phyloP scores from a whole-genome alignment of 2,888 invertebrate genomes.

The Lithophane leautieri region DNA sequence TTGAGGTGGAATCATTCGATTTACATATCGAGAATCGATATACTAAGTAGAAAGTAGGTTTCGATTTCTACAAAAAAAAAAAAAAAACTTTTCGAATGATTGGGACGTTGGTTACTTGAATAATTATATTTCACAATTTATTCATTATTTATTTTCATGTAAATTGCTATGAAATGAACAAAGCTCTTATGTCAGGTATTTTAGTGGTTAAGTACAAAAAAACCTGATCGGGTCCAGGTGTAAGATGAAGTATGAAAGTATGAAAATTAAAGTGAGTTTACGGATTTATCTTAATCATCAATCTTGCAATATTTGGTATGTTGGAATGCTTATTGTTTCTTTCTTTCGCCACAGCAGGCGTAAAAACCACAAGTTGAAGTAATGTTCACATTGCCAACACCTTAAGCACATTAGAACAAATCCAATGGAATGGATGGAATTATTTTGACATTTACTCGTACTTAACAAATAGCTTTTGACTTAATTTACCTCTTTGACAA shows the following conservation, averaged over 20 bases:
- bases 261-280: slow-evolving; percentile 19
- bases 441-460: no score
- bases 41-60: slow-evolving; percentile 44
- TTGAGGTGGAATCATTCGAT: slow-evolving; percentile 62
- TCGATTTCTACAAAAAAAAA: slow-evolving; percentile 28
- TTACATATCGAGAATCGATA: slow-evolving; percentile 65
- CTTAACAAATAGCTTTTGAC: no score
- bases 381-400: no score
- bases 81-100: slow-evolving; percentile 29
- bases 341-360: background rate
- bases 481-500: no score
- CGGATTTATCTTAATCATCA: slow-evolving; percentile 35
- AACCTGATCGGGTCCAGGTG: background rate
- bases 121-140: slow-evolving; percentile 27
- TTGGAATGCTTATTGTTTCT: background rate
- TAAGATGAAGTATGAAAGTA: no score
- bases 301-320: slow-evolving; percentile 34
- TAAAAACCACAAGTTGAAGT: background rate
- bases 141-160: slow-evolving; percentile 32
- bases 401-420: background rate
- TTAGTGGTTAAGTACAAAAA: background rate
- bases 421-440: no score
- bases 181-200: slow-evolving; percentile 21
- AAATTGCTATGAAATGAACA: slow-evolving; percentile 24
- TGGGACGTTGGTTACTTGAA: slow-evolving; percentile 15